A percentile compares a stretch with the other conserved stretches of the same genome.
Evolutionary conservation across 2,113 vertebrate genomes (phyloP).

Genomic region (Crocuta crocuta): DNA sequence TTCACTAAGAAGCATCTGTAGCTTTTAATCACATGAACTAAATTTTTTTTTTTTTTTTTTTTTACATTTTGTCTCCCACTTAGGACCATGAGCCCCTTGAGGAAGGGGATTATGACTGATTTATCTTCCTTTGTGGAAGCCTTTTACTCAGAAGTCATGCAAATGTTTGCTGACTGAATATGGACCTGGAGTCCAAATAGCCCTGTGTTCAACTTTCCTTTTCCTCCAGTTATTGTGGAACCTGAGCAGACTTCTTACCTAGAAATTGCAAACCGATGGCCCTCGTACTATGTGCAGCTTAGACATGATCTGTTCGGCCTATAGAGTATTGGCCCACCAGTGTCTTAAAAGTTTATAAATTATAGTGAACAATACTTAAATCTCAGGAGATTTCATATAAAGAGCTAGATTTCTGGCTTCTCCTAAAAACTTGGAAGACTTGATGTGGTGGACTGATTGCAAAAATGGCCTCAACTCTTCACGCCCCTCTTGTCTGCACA

Average conservation of each 20-base stretch:
- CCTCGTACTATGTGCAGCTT: conserved; percentile 33
- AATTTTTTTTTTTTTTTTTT: neutral
- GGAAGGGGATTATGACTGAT: neutral
- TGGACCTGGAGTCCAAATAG: neutral
- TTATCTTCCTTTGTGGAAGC: neutral
- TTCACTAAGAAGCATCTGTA: neutral
- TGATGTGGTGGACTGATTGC: neutral
- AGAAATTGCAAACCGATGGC: neutral
- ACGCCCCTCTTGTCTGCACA: neutral
- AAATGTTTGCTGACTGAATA: neutral
- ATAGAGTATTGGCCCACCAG: neutral
- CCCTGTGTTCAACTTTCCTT: neutral
- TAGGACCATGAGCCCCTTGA: neutral
- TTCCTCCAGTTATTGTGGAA: neutral
- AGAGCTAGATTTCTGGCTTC: conserved; percentile 27
- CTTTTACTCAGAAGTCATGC: neutral
- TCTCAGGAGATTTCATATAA: neutral
- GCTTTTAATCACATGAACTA: neutral
- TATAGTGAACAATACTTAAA: neutral
- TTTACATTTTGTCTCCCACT: neutral
- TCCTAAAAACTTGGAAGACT: conserved; percentile 23
- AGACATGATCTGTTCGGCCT: neutral
- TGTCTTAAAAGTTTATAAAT: neutral
- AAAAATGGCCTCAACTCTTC: neutral
- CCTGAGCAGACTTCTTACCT: neutral